phyloP scores from a whole-genome alignment of 2,888 invertebrate species.

The Anarsia innoxiella region DNA sequence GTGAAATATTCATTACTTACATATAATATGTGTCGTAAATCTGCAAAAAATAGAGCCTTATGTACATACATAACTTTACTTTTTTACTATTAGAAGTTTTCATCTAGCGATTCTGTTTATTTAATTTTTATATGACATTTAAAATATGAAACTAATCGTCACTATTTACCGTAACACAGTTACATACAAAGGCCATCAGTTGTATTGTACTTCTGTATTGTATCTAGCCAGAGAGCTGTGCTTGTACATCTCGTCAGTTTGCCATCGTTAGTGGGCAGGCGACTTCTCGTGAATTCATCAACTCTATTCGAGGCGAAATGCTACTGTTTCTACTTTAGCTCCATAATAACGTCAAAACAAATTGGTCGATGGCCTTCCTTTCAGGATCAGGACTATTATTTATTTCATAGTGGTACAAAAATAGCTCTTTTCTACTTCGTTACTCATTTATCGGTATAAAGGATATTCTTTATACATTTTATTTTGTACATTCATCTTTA shows the following conservation, averaged over 20 bases:
- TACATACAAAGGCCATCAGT: slow-evolving; percentile 62
- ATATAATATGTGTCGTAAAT: slow-evolving; percentile 49
- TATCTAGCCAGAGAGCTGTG: slow-evolving; percentile 29
- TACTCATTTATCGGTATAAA: slow-evolving; percentile 46
- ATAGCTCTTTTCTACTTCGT: slow-evolving; percentile 51
- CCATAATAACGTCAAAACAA: slow-evolving; percentile 34
- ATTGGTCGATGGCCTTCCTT: slow-evolving; percentile 54
- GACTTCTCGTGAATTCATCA: no score
- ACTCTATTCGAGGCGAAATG: slow-evolving; percentile 28
- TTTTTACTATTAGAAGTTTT: no score
- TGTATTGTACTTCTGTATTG: slow-evolving; percentile 60
- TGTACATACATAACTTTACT: slow-evolving; percentile 23
- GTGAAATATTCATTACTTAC: slow-evolving; percentile 41
- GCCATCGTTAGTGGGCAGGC: no score
- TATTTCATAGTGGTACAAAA: slow-evolving; percentile 62
- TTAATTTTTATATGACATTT: slow-evolving; percentile 28
- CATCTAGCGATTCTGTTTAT: slow-evolving; percentile 45
- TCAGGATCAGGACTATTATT: slow-evolving; percentile 40
- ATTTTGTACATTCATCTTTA: slow-evolving; percentile 69
- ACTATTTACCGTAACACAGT: slow-evolving; percentile 43
- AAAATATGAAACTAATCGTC: slow-evolving; percentile 33
- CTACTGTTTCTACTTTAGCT: slow-evolving; percentile 24
- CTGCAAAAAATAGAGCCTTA: slow-evolving; percentile 68
- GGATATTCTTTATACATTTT: slow-evolving; percentile 58
- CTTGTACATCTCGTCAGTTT: no score